A percentile compares a stretch with the other conserved stretches of the same genome.
Conservation (phyloP, 2,113 vertebrate genomes). For the Actenoides hombroni region DNA sequence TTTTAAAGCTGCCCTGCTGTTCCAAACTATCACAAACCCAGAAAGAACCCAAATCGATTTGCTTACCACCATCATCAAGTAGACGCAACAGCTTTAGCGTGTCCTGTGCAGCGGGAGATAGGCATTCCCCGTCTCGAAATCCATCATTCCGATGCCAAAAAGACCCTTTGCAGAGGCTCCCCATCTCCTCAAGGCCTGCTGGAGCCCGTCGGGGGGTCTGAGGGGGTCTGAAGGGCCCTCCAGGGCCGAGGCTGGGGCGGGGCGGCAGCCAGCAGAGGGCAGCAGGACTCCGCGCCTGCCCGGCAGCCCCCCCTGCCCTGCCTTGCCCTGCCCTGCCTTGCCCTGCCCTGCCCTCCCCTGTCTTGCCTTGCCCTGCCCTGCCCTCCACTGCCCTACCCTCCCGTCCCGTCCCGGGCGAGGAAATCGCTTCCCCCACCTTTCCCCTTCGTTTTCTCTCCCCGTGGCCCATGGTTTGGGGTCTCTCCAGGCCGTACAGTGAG, state of each 20-base stretch:
- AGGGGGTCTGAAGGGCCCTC: neutral
- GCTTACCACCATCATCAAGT: rapidly evolving
- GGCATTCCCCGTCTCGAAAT: neutral
- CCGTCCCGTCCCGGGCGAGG: neutral
- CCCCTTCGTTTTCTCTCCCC: neutral
- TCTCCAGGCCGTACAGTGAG: neutral
- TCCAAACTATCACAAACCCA: neutral
- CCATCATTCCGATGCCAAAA: neutral
- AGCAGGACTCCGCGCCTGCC: neutral
- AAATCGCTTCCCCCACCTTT: neutral
- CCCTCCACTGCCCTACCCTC: too few relatives aligned
- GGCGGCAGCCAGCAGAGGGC: conserved; percentile 10
- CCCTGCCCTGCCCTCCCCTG: too few relatives aligned
- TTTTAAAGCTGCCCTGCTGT: neutral
- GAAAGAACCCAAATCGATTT: neutral
- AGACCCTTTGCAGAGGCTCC: neutral
- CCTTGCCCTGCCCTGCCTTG: too few relatives aligned
- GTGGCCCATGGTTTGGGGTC: neutral
- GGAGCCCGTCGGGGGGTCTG: neutral
- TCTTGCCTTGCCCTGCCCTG: too few relatives aligned
- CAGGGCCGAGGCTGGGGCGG: neutral
- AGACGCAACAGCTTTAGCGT: rapidly evolving
- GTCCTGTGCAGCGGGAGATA: neutral
- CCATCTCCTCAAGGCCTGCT: neutral
- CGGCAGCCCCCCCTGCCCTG: too few relatives aligned